Conservation (phyloP, 92 coral and sea anemone species). For the Actinernus sp. region DNA sequence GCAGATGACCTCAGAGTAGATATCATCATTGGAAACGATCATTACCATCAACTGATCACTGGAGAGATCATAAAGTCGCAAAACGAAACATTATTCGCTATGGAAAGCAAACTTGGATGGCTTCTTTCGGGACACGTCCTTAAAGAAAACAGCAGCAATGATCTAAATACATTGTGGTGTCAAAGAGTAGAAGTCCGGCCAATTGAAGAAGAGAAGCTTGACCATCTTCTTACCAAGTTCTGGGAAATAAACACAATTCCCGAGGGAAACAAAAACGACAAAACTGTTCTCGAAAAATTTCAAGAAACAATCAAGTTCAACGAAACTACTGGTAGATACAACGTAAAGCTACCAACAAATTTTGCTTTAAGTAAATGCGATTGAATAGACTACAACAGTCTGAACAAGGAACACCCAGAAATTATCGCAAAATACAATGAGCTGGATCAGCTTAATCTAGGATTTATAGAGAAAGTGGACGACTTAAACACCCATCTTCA, state of each 20-base stretch:
- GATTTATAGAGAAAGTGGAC: conserved; percentile 30
- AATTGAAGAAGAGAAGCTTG: too few relatives aligned
- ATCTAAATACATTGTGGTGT: too few relatives aligned
- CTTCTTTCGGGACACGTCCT: conserved; percentile 47
- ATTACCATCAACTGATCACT: conserved; percentile 20
- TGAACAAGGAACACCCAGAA: conserved; percentile 23
- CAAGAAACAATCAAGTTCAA: too few relatives aligned
- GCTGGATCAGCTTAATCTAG: conserved; percentile 27
- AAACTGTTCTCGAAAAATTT: background rate
- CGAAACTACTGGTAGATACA: too few relatives aligned
- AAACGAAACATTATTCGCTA: conserved; percentile 18
- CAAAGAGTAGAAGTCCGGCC: conserved; percentile 7
- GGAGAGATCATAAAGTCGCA: conserved; percentile 24
- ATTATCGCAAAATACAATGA: conserved; percentile 21
- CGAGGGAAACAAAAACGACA: background rate
- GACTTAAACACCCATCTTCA: conserved; percentile 19
- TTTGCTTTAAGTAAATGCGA: conserved; percentile 3
- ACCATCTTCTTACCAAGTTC: too few relatives aligned
- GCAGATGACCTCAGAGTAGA: conserved; percentile 18
- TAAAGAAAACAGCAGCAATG: conserved; percentile 13
- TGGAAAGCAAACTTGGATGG: conserved; percentile 50
- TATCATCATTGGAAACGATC: conserved; percentile 52
- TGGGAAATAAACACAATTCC: too few relatives aligned
- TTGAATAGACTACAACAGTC: conserved; percentile 20
- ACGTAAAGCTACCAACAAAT: conserved; percentile 37